Percentiles rank a stretch among this genome's conserved stretches.
Evolutionary conservation across 2,888 invertebrate genomes (phyloP).

Genomic region (Tridacna gigas): DNA sequence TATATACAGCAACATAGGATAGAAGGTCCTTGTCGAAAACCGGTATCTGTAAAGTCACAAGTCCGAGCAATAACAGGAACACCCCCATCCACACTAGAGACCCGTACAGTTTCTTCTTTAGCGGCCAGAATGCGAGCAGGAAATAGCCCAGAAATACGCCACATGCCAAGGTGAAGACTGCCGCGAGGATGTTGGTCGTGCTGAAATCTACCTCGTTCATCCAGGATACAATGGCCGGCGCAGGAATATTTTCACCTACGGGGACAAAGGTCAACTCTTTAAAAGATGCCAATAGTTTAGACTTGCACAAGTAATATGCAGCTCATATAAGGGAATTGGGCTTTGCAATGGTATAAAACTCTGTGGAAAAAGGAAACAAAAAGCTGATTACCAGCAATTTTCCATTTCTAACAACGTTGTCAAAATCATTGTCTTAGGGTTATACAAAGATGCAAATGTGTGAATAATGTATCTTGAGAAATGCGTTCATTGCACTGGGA

Average conservation of each 20-base stretch:
- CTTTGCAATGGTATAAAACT: too few relatives aligned
- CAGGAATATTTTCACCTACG: constrained; percentile 50
- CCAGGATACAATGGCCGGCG: constrained; percentile 39
- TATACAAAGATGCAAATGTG: too few relatives aligned
- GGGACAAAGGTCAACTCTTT: too few relatives aligned
- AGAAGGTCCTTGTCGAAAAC: constrained; percentile 36
- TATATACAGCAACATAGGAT: constrained; percentile 45
- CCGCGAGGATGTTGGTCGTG: constrained; percentile 45
- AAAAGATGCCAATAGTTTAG: too few relatives aligned
- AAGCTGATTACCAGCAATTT: too few relatives aligned
- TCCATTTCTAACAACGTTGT: too few relatives aligned
- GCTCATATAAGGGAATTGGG: too few relatives aligned
- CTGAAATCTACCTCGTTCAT: constrained; percentile 36
- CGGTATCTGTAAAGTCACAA: constrained; percentile 52
- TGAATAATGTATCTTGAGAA: too few relatives aligned
- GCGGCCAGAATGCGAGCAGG: constrained; percentile 62
- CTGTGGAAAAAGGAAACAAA: too few relatives aligned
- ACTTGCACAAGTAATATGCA: too few relatives aligned
- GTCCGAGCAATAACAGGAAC: constrained; percentile 44
- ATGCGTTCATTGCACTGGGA: too few relatives aligned
- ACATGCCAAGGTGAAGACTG: constrained; percentile 48
- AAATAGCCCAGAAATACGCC: constrained; percentile 54
- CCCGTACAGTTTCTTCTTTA: constrained; percentile 55
- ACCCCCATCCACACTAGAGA: constrained; percentile 51
- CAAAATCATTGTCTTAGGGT: too few relatives aligned